Evolutionary conservation across 1,140 invertebrate genomes (phyloP), one percentile per base, ranked within the genome.

Genomic region (Colletes gigas): DNA sequence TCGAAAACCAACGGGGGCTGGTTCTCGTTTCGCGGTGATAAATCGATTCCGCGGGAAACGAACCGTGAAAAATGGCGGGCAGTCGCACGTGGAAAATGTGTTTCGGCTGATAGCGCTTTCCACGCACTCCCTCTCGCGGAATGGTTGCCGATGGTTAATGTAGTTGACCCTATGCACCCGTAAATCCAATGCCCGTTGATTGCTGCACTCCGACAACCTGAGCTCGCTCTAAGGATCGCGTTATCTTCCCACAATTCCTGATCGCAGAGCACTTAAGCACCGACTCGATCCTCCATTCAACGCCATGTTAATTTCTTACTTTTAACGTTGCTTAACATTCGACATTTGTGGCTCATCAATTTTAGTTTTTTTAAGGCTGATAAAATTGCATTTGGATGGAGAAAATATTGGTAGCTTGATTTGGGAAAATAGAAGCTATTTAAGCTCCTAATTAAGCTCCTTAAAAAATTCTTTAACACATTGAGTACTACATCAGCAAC

Each of bases 71-170:
- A 87, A 87, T 87, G 82, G 84, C 82, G 78, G 85, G 85, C 85
- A 86, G 84, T 87, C 84, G 84, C 82, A 87, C 82, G 85, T 87
- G 82, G 84, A 87, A 87, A 87, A 87, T 86, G 82, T 86, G 85
- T 83, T 86, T 85, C 85, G 85, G 81, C 76, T 80, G 85, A 87
- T 87, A 86, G 81, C 83, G 72, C 83, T 86, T 79, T 79, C 69
- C 70, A 65, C 77, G 77, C 77, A 47, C 17, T 70, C 47, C 50
- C 50, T 30, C 21, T n/a, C 77, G 7, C 39, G 30, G 44, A 5
- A 55, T 76, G 50, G 70, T 82, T 75, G 70, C 54, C 83, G 66
- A 70, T 74, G 21, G 69, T 85, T 85, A 86, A 86, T 86, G 71
- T 66, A 86, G 84, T 86, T 86, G 80, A 85, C 71, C 80, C 83